These are phyloP conservation scores for Brachyistius frenatus DNA, from an alignment of 2,113 vertebrate genomes.

Conservation along the genomic window DNA sequence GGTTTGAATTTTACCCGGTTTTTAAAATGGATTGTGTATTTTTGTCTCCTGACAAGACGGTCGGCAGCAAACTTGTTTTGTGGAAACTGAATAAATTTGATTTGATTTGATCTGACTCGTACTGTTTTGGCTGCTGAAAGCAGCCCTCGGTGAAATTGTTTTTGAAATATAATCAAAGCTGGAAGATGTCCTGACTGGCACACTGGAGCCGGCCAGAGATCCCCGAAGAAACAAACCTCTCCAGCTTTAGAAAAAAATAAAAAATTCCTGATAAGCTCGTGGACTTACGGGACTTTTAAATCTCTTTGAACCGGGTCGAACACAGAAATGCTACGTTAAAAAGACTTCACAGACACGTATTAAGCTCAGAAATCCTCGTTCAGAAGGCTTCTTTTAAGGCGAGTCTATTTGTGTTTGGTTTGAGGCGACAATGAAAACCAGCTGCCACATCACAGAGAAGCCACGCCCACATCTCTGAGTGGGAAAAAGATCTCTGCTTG, in stretches of 20 bases:
- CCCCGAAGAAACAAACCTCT: conserved; percentile 47
- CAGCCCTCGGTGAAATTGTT: conserved; percentile 49
- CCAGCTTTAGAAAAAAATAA: conserved; percentile 27
- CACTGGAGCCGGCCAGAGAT: conserved; percentile 25
- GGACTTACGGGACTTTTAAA: conserved; percentile 54
- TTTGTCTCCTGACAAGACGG: conserved; percentile 27
- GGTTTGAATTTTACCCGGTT: background rate
- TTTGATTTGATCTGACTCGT: conserved; percentile 65
- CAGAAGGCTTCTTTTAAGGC: conserved; percentile 52
- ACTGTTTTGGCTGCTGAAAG: conserved; percentile 49
- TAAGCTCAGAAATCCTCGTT: conserved; percentile 53
- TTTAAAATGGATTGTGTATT: conserved; percentile 20
- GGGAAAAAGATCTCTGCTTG: too few species aligned
- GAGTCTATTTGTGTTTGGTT: conserved; percentile 61
- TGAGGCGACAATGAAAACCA: conserved; percentile 40
- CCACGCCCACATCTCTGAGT: conserved; percentile 1
- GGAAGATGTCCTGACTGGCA: conserved; percentile 45
- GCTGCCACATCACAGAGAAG: conserved; percentile 13
- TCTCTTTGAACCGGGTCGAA: conserved; percentile 63
- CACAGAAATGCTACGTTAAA: conserved; percentile 54
- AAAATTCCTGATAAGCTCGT: conserved; percentile 58
- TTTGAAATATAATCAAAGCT: conserved; percentile 66
- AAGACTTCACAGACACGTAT: conserved; percentile 46
- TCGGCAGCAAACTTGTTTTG: conserved; percentile 42
- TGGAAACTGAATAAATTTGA: conserved; percentile 60